Percentiles rank a stretch among this genome's conserved stretches.
Conservation (phyloP, 2,888 invertebrate genomes). For the Lathronympha strigana region DNA sequence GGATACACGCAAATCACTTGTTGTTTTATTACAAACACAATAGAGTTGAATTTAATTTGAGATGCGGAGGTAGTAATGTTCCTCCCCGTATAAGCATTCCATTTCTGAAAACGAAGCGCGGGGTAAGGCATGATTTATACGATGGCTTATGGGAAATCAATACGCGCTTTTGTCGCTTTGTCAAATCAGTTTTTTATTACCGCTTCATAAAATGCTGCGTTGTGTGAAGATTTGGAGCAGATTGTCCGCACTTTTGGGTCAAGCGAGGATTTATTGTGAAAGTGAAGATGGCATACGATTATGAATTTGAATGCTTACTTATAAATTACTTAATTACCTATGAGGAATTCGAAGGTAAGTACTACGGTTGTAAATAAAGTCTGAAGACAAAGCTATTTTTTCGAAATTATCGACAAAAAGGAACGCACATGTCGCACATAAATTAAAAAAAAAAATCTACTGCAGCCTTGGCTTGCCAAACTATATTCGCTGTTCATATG, state of each 20-base stretch:
- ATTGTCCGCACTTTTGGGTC: constrained; percentile 10
- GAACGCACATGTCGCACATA: too few relatives aligned
- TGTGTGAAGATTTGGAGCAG: constrained; percentile 15
- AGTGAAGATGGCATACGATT: too few relatives aligned
- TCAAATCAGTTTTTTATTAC: constrained; percentile 48
- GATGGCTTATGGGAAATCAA: constrained; percentile 62
- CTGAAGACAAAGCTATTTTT: too few relatives aligned
- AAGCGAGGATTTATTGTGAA: constrained; percentile 20
- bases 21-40: background rate
- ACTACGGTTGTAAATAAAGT: too few relatives aligned
- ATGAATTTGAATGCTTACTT: too few relatives aligned
- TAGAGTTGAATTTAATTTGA: constrained; percentile 8
- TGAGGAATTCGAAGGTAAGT: too few relatives aligned
- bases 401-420: too few relatives aligned
- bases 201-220: constrained; percentile 26
- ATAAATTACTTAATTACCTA: too few relatives aligned
- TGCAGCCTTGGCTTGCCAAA: too few relatives aligned
- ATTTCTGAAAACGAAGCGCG: constrained; percentile 43
- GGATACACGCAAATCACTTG: background rate
- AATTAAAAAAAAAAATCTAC: too few relatives aligned
- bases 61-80: background rate
- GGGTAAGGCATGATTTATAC: constrained; percentile 55
- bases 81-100: constrained; percentile 15
- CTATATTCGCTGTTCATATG: too few relatives aligned
- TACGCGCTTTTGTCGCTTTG: constrained; percentile 47